Base-by-base conservation (phyloP, 2,888 invertebrate species). In the Muschampia plurimacula region DNA sequence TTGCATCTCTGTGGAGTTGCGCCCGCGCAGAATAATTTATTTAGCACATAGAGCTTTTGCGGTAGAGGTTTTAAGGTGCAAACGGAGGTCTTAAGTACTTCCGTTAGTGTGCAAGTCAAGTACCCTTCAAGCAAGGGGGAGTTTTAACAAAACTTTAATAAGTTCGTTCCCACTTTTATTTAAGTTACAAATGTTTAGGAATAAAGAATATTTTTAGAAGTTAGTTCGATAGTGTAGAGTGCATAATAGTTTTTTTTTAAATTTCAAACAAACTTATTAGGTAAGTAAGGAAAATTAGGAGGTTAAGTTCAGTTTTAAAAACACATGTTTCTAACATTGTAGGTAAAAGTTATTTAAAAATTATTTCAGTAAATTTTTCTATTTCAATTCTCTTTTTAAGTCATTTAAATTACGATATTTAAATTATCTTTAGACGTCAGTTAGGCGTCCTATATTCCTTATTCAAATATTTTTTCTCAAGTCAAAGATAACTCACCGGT, bases 401-500 rank as follows among this genome's bases (percentile, higher is more conserved):
- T 49, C 4, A 5, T 49, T 6, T n/a, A 49, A 4, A n/a, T 49
- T 49, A 52, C n/a, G 49, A 49, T 49, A 9, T 46, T 46, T 41
- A 32, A 32, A 3, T 32, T 32, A 32, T 32, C 32, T 32, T 32
- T 32, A 32, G 32, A 32, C 32, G 32, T 8, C 41, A 8, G 41
- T 41, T 41, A 41, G 7, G 8, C 1, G 1, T 3, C 9, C 9
- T 41, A 8, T 41, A 52, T 67, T 57, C 41, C 59, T 41, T 41
- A 41, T 32, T 15, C 32, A 67, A 67, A 44, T 5, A 1, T 65
- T 65, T 70, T 70, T 65, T 70, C 64, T 70, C 9, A 70, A 65
- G 57, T 6, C 55, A 46, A 65, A 70, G 44, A 12, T 52, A 81
- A 89, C 92, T 92, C 82, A 92, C 92, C 92, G 84, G 83, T 82